Evolutionary conservation across 2,797 vertebrate genomes (phyloP), one percentile per base, ranked within the genome.

Genomic region (Tolypeutes matacus): DNA sequence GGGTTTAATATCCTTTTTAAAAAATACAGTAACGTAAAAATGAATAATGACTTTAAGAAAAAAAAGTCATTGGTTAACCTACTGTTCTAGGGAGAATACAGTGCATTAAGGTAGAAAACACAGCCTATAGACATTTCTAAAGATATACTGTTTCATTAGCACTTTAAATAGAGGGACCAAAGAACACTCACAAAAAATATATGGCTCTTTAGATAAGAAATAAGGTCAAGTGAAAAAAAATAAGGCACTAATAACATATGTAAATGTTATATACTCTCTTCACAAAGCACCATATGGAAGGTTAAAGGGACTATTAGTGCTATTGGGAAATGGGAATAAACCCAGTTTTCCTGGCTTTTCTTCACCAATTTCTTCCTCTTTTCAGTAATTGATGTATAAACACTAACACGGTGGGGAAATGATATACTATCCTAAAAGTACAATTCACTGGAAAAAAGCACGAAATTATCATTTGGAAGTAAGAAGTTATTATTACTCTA

Each of bases 241-340:
- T 97, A 98, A 98, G 98, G 98, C 98, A 98, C 97, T 97, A 97
- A 95, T 93, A 92, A 95, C 94, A 90, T 78, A 76, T 72, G 96
- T 85, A 96, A 97, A 90, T 83, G 94, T 95, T 92, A 89, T 67
- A 91, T 94, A 91, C 62, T 91, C 78, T 97, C 83, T 82, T 93
- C 93, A 96, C 73, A 97, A 97, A 98, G 97, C 97, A 97, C 73
- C 96, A 82, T 97, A 96, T 77, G 95, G 95, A 97, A 97, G 96
- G 76, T 87, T 73, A n/a, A 96, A 96, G 95, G 95, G 85, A 96
- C 36, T n/a, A 91, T 93, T 78, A 95, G 58, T 90, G 69, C 89
- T 86, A 13, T 13, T 96, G 69, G 91, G 87, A 89, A 96, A 95
- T 8, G 85, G 53, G 62, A 65, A 64, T 12, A 72, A 89, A 49